Evolutionary conservation across 2,797 vertebrate species (phyloP), one percentile per base, ranked within the genome.

Genomic region (Gobio occitaniae): DNA sequence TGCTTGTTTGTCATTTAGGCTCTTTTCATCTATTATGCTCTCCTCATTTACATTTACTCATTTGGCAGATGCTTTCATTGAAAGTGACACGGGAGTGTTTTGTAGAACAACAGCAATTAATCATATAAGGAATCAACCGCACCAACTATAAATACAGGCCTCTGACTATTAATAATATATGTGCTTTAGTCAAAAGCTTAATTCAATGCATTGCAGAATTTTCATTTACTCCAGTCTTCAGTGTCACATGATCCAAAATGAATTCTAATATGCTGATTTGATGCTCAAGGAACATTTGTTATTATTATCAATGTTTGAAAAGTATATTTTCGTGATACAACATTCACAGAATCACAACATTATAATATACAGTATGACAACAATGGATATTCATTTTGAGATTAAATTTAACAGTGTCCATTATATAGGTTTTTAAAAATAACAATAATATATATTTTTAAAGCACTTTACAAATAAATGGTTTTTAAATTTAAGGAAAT

Each of bases 401-500:
- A 25, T 44, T 7, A n/a, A 44, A n/a, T 71, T 71, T n/a, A 71
- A 70, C 21, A 47, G 3, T 47, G 11, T 44, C 13, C 19, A 71
- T 47, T 70, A 13, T 47, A n/a, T 15, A 21, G 3, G 15, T 21
- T n/a, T 70, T 66, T 7, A n/a, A 47, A 71, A 17, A 61, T 29
- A 63, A 61, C 13, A 52, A 61, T 12, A 59, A 21, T 56, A 3
- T 47, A 3, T 56, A 12, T 29, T 25, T 63, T 63, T 29, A 25
- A 61, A 63, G 25, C 13, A 15, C 5, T 21, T 1, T 2, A 38
- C 10, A 78, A 44, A 44, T 78, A 1, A 44, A 10, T 16, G 13
- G n/a, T 65, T 19, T 52, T 88, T 50, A 84, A 17, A 38, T 47
- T 85, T 88, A 89, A 75, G 86, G 86, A 44, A 48, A 87, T 80